Evolutionary conservation across 2,888 invertebrate species (phyloP).

Genomic region (Calameuta pallipes): DNA sequence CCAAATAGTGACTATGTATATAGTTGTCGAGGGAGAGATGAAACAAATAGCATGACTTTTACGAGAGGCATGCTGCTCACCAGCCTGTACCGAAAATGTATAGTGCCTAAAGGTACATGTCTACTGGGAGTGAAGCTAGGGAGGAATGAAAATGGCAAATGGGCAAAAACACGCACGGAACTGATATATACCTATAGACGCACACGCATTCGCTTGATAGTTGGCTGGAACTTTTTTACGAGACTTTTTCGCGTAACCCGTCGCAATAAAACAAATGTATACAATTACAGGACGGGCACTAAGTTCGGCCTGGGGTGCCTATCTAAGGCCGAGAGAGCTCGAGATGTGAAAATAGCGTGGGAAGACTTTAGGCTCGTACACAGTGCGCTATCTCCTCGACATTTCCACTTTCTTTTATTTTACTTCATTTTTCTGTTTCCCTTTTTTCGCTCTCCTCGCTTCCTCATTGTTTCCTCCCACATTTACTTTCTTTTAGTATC

Average conservation of each 20-base stretch:
- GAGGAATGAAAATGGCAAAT: neutral
- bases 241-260: neutral
- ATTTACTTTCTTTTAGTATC: neutral
- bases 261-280: neutral
- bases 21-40: neutral
- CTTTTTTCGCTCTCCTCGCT: neutral
- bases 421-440: neutral
- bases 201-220: neutral
- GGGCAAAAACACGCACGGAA: neutral
- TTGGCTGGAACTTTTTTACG: neutral
- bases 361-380: neutral
- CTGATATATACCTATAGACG: neutral
- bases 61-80: neutral
- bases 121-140: neutral
- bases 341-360: neutral
- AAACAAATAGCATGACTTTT: neutral
- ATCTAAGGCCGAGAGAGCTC: neutral
- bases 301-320: neutral
- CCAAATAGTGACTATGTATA: neutral
- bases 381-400: neutral
- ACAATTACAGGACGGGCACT: neutral
- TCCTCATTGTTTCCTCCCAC: neutral
- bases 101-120: neutral
- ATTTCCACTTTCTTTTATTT: neutral
- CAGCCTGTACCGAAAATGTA: neutral